Conservation (phyloP, 2,888 invertebrate species). For the Pandemis heparana region DNA sequence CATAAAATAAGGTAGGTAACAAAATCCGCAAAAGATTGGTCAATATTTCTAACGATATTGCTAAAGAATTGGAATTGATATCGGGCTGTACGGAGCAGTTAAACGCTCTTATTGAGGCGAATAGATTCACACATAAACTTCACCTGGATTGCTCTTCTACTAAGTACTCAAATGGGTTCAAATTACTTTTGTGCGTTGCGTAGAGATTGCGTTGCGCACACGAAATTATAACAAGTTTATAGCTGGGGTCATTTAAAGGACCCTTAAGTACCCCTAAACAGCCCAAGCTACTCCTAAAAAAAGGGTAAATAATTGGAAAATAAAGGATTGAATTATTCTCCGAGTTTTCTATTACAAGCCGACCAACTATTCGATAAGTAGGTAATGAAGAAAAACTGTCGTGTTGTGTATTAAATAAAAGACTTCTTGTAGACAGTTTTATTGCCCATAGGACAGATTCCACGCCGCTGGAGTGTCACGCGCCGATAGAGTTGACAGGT, state of each 20-base stretch:
- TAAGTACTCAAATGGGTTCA: not conserved
- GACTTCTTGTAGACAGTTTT: constrained; percentile 41
- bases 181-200: not conserved
- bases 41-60: constrained; percentile 32
- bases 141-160: not conserved
- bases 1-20: constrained; percentile 30
- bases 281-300: not conserved
- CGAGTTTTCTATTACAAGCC: constrained; percentile 1
- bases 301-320: constrained; percentile 14
- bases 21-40: constrained; percentile 31
- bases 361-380: not conserved
- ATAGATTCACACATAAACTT: not conserved
- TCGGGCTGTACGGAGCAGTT: not conserved
- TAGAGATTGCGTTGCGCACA: not conserved
- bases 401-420: constrained; percentile 33
- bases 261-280: not conserved
- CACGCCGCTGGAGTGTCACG: constrained; percentile 27
- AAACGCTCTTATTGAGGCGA: not conserved
- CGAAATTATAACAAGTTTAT: not conserved
- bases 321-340: not conserved
- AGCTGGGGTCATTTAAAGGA: not conserved
- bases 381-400: constrained; percentile 10
- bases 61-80: constrained; percentile 23
- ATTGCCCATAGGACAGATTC: constrained; percentile 40
- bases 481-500: constrained; percentile 41